Base-by-base conservation (phyloP, 1,140 invertebrate species). In the Musca vetustissima region DNA sequence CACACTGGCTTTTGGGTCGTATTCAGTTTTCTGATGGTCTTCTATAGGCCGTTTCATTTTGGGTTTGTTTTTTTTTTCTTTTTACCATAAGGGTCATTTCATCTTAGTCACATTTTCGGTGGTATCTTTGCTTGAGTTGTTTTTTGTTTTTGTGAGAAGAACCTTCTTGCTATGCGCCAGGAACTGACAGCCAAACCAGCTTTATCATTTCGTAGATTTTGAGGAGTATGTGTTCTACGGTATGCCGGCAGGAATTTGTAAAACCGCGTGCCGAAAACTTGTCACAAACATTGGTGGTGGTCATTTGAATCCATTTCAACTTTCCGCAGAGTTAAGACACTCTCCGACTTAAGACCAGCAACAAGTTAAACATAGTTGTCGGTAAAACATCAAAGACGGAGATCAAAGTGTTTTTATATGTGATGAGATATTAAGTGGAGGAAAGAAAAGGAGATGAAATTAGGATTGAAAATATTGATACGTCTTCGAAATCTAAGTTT, bases 221-320 rank as follows among this genome's bases (percentile, higher is more conserved):
- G 49, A 21, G 14, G 24, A 15, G 32, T 67, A n/a, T 67, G 66
- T 59, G 13, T 65, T 22, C 28, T 24, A 14, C 25, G 36, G 59
- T 53, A 65, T 67, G 55, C n/a, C n/a, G n/a, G n/a, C 61, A 69
- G 76, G 75, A 77, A 79, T 79, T 75, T 74, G 78, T 79, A 70
- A 75, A 74, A 72, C 77, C 77, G 76, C 78, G 78, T 79, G 78
- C 78, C 77, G 76, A 79, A 79, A 79, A 78, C 76, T 79, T 79
- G 78, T 79, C 78, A 76, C 71, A 43, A 43, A 69, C 67, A 67
- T 71, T 55, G 55, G 64, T 48, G 36, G 71, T 75, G 73, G 65
- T 53, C 65, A 53, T 36, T 74, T 69, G 73, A 70, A 59, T 59
- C n/a, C 57, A 61, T 6, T n/a, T n/a, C n/a, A n/a, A n/a, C n/a